These are phyloP conservation scores for Oscheius myriophilus DNA, from an alignment of 2,888 invertebrate genomes.

Conservation along the genomic window DNA sequence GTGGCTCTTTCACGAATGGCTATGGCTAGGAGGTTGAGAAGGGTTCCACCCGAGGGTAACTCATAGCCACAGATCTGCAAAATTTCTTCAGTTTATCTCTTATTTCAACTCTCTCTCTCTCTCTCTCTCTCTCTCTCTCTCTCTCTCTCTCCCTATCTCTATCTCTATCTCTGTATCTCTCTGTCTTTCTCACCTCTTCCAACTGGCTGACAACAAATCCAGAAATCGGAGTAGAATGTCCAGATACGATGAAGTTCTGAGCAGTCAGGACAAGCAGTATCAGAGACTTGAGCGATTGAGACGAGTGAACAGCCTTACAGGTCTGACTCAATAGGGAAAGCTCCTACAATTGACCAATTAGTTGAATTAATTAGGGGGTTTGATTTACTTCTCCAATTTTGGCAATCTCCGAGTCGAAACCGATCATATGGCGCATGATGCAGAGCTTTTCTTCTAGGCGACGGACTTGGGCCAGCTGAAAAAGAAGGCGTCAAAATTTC, in stretches of 20 bases:
- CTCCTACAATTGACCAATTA: neutral
- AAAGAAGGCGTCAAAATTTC: too few relatives aligned
- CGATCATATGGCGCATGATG: conserved; percentile 58
- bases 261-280: conserved; percentile 18
- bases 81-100: neutral
- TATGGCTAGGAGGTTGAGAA: conserved; percentile 4
- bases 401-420: conserved; percentile 40
- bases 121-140: too few relatives aligned
- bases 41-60: conserved; percentile 11
- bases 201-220: conserved; percentile 28
- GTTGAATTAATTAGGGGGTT: neutral
- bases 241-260: conserved; percentile 4
- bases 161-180: too few relatives aligned
- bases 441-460: conserved; percentile 63
- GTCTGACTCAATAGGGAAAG: neutral
- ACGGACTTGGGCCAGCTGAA: conserved; percentile 60
- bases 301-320: neutral
- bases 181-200: conserved; percentile 13
- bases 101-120: too few relatives aligned
- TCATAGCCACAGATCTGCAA: conserved; percentile 16
- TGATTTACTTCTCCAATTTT: conserved; percentile 34
- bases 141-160: too few relatives aligned
- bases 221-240: neutral
- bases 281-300: conserved; percentile 2
- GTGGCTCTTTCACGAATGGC: conserved; percentile 6